Evolutionary conservation across 2,797 vertebrate species (phyloP), one percentile per base, ranked within the genome.

Genomic region (Premnoplex brunnescens): DNA sequence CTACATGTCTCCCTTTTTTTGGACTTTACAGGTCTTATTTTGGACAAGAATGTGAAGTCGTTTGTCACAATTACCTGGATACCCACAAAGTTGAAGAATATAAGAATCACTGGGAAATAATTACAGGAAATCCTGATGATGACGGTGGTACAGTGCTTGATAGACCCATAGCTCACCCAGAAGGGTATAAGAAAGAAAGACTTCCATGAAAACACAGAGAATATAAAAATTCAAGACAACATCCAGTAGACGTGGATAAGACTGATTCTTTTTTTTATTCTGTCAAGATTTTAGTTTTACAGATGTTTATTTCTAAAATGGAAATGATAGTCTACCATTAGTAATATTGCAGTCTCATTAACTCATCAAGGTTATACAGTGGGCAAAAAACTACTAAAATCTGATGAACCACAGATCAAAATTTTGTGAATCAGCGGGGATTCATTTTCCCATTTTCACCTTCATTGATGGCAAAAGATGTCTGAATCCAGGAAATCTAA

Each of bases 21-120:
- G 91, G 30, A 94, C 69, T 75, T 75, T 94, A 37, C 97, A 99
- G 99, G 97, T 98, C 98, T 74, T 94, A 89, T 14, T 99, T 98
- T 82, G 99, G 99, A 82, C 98, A 97, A 86, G 99, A 99, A 94
- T 98, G 96, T 27, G 99, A 99, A 96, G 97, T 99, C 14, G 96
- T 97, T 2, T 98, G 98, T 82, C 99, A 99, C 85, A 99, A 99
- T 11, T 98, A 98, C 63, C 73, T 99, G 94, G 98, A 99, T 68
- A 95, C 97, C 19, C 99, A 98, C 94, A 98, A 95, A 97, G 98
- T 91, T 7, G 99, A 99, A 96, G 97, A 97, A 96, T 98, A 98
- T 27, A 97, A 97, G 89, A 99, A 99, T 95, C 97, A 99, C 85
- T 99, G 99, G 99, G 60, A 98, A 46, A 74, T 99, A 54, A 98